Base-by-base conservation (phyloP, 2,888 invertebrate species). In the Caenorhabditis zanzibari region DNA sequence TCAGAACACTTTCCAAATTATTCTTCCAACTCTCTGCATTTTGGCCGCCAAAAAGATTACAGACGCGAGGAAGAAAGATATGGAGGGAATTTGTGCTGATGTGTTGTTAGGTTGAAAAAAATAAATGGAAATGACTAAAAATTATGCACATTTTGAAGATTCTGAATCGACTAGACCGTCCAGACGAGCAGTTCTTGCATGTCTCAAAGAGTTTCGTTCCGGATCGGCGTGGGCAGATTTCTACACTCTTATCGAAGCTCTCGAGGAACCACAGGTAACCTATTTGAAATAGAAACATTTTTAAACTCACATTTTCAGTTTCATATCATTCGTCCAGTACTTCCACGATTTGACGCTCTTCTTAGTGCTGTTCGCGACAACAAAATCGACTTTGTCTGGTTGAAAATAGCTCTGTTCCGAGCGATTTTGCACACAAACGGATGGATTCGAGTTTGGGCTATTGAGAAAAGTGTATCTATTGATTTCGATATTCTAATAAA, bases 371-470 rank as follows among this genome's bases (percentile, higher is more conserved):
- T 82, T 6, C 22, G 32, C 1, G 66, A 73, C 0, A 24, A 56
- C n/a, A 66, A 71, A 52, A 41, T 84, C 12, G 52, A 69, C 1
- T 84, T 81, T 24, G n/a, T 58, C 2, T 88, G 85, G 85, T 59
- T 75, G 12, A 69, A 72, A 47, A 59, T 82, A 12, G 80, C 66
- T 16, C 3, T 81, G 16, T 71, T 80, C 28, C 52, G 88, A 22
- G 87, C 86, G 1, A 66, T 86, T 5, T 26, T 56, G 9, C 89
- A 90, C 73, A 82, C 89, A 32, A 90, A 90, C 28, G 90, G 90
- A 12, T 90, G 90, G 90, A 87, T 90, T 56, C 86, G 90, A 10
- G 52, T 74, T 4, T 90, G 90, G 90, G 85, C 86, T 0, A 64
- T 89, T 58, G 86, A 89, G 71, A 87, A 84, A 19, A 32, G 80